These are phyloP conservation scores for Bacillus rossius DNA, from an alignment of 1,140 invertebrate genomes.

Conservation along the genomic window DNA sequence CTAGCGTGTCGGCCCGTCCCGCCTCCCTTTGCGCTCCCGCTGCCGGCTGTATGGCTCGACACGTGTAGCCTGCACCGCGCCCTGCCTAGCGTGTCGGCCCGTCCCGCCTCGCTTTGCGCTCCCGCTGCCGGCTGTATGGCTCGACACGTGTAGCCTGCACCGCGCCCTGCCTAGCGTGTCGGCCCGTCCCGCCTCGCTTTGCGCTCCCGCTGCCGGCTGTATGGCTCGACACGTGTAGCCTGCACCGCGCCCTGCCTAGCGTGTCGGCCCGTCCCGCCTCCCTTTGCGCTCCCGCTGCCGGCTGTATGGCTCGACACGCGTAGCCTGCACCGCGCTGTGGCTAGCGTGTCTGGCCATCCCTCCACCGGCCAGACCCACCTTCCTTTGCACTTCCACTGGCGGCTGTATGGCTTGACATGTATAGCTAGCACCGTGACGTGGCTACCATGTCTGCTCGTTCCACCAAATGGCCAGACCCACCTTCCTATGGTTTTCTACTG, in stretches of 20 bases:
- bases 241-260: constrained; percentile 9
- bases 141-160: constrained; percentile 21
- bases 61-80: constrained; percentile 14
- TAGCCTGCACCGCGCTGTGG: constrained; percentile 16
- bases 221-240: constrained; percentile 18
- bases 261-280: constrained; percentile 16
- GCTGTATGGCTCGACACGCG: constrained; percentile 12
- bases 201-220: not conserved
- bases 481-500: too few relatives aligned
- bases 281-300: constrained; percentile 5
- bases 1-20: too few relatives aligned
- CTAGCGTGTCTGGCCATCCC: not conserved
- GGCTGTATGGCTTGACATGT: constrained; percentile 11
- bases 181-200: constrained; percentile 18
- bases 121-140: not conserved
- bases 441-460: not conserved
- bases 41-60: not conserved
- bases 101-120: constrained; percentile 14
- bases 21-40: too few relatives aligned
- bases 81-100: constrained; percentile 24
- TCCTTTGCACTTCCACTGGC: constrained; percentile 4
- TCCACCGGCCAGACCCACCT: constrained; percentile 19
- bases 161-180: not conserved
- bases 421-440: constrained; percentile 16
- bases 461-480: too few relatives aligned